Evolutionary conservation across 2,888 invertebrate genomes (phyloP).

Genomic region (Eilema depressum): DNA sequence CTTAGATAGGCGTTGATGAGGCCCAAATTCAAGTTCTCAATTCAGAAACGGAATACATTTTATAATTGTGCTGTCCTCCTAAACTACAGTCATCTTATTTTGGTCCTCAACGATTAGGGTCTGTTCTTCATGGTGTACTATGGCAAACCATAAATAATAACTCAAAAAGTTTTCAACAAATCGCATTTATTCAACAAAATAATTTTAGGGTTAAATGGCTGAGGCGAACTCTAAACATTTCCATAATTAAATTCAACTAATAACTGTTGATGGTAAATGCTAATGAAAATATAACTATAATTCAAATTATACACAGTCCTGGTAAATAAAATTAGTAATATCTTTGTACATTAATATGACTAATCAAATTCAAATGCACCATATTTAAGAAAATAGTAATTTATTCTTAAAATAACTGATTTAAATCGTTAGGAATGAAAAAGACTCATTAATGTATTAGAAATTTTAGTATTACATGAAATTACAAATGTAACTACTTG

Average conservation of each 20-base stretch:
- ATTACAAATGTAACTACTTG: neutral
- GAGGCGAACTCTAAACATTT: conserved; percentile 22
- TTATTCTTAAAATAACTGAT: conserved; percentile 9
- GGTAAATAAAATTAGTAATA: conserved; percentile 14
- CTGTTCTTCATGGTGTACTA: neutral
- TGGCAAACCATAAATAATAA: neutral
- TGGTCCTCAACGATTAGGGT: neutral
- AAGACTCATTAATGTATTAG: neutral
- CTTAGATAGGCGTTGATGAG: no score
- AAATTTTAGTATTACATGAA: conserved; percentile 1
- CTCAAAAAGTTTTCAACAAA: conserved; percentile 38
- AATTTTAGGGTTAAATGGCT: conserved; percentile 21
- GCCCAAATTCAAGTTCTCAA: neutral
- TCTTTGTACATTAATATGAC: conserved; percentile 33
- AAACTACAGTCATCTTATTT: neutral
- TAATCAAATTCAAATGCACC: conserved; percentile 7
- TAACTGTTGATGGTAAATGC: neutral
- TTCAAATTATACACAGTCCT: conserved; percentile 8
- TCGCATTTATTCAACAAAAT: conserved; percentile 50
- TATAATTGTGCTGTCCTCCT: neutral
- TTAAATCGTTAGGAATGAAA: neutral
- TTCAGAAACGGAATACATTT: neutral
- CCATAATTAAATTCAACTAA: neutral
- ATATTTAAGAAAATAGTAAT: neutral
- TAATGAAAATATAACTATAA: conserved; percentile 8